Conservation (phyloP, 2,113 vertebrate genomes). For the Chiloscyllium plagiosum region DNA sequence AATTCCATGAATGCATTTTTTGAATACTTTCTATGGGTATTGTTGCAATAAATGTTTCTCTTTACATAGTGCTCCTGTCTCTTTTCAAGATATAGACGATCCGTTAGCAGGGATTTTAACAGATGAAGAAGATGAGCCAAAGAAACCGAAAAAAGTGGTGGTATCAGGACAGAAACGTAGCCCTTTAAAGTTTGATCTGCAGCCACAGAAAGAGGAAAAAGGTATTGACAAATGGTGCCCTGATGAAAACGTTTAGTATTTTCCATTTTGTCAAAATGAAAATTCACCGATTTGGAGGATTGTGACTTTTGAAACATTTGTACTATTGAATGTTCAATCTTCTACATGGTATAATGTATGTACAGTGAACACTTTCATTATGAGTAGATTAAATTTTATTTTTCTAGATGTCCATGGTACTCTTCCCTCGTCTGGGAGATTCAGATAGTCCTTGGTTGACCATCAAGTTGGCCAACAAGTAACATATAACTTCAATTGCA, state of each 20-base stretch:
- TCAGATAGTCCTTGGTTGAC: background rate
- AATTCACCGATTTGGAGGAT: background rate
- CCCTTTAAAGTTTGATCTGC: conserved; percentile 41
- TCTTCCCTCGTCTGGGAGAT: background rate
- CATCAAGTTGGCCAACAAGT: background rate
- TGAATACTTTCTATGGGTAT: background rate
- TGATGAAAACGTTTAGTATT: background rate
- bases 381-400: background rate
- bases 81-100: conserved; percentile 55
- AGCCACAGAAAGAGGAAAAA: conserved; percentile 44
- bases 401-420: background rate
- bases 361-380: background rate
- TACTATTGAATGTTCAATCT: background rate
- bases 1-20: background rate
- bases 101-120: conserved; percentile 59
- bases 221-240: conserved; percentile 45
- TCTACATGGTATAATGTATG: background rate
- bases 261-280: background rate
- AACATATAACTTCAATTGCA: background rate
- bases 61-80: background rate
- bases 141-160: background rate
- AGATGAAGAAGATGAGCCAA: conserved; percentile 54
- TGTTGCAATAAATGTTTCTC: background rate
- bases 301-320: background rate
- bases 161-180: conserved; percentile 41